Conservation (phyloP, 2,888 invertebrate genomes). For the Allygus modestus region DNA sequence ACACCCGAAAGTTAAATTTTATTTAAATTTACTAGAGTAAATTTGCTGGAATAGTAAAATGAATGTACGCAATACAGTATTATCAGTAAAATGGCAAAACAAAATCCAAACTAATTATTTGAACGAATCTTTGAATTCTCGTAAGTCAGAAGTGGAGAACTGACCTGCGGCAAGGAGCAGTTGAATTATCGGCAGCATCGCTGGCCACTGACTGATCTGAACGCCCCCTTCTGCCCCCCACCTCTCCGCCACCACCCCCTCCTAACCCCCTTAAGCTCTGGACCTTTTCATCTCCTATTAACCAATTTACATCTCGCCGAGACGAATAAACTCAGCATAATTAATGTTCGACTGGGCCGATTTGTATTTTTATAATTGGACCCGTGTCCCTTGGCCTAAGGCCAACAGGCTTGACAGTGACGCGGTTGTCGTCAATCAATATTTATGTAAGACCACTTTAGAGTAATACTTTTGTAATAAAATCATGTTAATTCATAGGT, state of each 20-base stretch:
- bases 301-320: constrained; percentile 11
- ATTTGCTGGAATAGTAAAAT: too few relatives aligned
- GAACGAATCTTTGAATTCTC: background rate
- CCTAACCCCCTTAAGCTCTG: background rate
- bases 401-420: background rate
- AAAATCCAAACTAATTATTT: too few relatives aligned
- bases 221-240: background rate
- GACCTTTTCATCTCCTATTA: constrained; percentile 53
- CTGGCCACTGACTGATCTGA: constrained; percentile 31
- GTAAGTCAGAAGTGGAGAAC: background rate
- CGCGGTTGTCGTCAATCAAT: background rate
- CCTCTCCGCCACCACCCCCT: background rate
- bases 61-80: too few relatives aligned
- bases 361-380: constrained; percentile 42
- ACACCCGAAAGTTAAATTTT: too few relatives aligned
- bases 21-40: too few relatives aligned
- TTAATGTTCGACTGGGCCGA: constrained; percentile 29
- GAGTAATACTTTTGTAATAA: too few relatives aligned
- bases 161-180: constrained; percentile 44
- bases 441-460: too few relatives aligned
- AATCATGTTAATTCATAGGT: too few relatives aligned
- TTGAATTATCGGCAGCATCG: constrained; percentile 28
- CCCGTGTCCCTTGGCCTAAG: background rate
- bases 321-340: constrained; percentile 11
- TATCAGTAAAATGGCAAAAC: too few relatives aligned